phyloP scores from a whole-genome alignment of 1,140 invertebrate genomes.

The Macrosteles quadrilineatus region DNA sequence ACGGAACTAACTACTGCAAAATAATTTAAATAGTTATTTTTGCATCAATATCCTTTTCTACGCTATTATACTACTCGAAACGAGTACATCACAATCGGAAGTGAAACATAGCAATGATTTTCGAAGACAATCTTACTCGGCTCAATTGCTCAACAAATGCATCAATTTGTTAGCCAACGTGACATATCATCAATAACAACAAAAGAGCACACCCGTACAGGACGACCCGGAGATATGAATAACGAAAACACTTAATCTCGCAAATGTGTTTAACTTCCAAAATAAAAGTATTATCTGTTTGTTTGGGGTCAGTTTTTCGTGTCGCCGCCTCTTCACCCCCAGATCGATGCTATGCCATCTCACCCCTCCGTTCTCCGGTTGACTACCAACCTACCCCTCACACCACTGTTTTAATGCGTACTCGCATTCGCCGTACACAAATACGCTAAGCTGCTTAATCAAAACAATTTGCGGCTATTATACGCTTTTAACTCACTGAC shows the following conservation, averaged over 20 bases:
- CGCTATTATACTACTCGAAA: no score
- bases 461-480: slow-evolving; percentile 17
- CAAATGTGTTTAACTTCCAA: slow-evolving; percentile 24
- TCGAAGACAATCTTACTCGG: no score
- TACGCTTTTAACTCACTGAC: slow-evolving; percentile 5
- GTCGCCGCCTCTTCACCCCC: not conserved
- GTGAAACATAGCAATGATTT: no score
- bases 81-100: no score
- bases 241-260: slow-evolving; percentile 16
- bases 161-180: no score
- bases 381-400: not conserved
- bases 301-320: slow-evolving; percentile 21
- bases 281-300: slow-evolving; percentile 27
- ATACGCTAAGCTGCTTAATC: slow-evolving; percentile 17
- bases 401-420: not conserved
- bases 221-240: not conserved
- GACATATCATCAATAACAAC: no score
- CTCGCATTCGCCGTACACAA: slow-evolving; percentile 13
- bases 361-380: not conserved
- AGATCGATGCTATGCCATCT: not conserved
- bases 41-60: no score
- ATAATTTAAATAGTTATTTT: no score
- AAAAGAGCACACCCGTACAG: no score
- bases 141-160: no score
- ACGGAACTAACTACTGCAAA: no score